These are phyloP conservation scores for Hydrozoanthus gracilis DNA, from an alignment of 92 coral and sea anemone genomes.

Conservation along the genomic window DNA sequence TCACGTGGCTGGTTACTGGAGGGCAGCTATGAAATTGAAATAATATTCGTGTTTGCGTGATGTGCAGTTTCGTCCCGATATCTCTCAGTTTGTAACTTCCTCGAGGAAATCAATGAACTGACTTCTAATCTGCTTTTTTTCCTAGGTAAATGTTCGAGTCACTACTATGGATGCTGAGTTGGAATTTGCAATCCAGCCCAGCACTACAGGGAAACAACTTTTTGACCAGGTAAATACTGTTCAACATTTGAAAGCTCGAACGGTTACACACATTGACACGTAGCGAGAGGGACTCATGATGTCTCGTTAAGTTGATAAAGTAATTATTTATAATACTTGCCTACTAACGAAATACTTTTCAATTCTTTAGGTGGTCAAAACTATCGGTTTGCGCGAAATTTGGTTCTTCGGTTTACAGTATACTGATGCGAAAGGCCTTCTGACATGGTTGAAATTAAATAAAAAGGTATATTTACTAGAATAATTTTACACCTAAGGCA, in stretches of 20 bases:
- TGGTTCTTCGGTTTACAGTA: constrained; percentile 95
- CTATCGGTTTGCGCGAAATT: constrained; percentile 92
- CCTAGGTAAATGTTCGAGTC: constrained; percentile 89
- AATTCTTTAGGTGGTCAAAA: constrained; percentile 84
- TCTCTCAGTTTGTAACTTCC: background rate
- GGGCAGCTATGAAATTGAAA: background rate
- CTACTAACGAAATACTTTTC: constrained; percentile 4
- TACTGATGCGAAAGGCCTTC: constrained; percentile 76
- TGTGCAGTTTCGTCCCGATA: background rate
- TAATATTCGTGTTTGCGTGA: constrained; percentile 14
- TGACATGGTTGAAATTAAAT: constrained; percentile 88
- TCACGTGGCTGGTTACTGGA: background rate
- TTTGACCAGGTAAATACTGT: constrained; percentile 83
- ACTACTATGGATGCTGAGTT: constrained; percentile 96
- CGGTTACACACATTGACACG: background rate
- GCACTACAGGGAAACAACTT: constrained; percentile 96
- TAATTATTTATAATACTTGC: constrained; percentile 3
- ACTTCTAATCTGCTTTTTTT: background rate
- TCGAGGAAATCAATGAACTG: background rate
- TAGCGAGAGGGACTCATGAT: background rate
- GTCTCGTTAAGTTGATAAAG: background rate
- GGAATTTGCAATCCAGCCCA: constrained; percentile 96
- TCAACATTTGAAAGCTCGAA: background rate
- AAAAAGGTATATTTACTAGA: constrained; percentile 72
- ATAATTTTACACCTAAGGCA: background rate